These are phyloP conservation scores for Hypsibius dujardini DNA, from an alignment of 1,140 invertebrate genomes.

Conservation along the genomic window DNA sequence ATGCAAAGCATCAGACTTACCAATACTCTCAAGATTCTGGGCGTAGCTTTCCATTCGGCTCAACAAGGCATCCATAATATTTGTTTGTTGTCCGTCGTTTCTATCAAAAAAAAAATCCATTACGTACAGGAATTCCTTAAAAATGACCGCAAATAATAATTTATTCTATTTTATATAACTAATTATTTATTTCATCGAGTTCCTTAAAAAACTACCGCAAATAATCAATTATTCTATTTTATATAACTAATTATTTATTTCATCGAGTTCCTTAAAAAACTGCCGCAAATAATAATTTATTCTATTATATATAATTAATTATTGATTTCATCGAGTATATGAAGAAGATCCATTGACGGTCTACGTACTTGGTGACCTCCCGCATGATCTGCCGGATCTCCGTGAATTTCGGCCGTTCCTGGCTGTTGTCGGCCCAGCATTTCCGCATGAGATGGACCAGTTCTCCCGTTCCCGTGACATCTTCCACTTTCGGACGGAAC, in stretches of 20 bases:
- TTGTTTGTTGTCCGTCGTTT: conserved; percentile 41
- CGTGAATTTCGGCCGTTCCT: background rate
- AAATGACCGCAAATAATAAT: too few species aligned
- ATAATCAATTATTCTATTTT: too few species aligned
- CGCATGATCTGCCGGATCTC: background rate
- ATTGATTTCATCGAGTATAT: too few species aligned
- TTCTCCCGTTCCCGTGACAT: background rate
- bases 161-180: too few species aligned
- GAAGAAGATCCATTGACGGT: background rate
- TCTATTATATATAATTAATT: too few species aligned
- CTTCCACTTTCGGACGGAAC: background rate
- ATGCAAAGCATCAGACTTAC: conserved; percentile 34
- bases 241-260: too few species aligned
- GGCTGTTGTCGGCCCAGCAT: background rate
- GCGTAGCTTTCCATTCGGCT: conserved; percentile 88
- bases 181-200: too few species aligned
- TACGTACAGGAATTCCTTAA: too few species aligned
- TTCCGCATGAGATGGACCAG: background rate
- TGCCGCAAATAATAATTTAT: too few species aligned
- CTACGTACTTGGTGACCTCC: background rate
- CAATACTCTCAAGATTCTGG: conserved; percentile 55
- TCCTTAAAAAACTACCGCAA: too few species aligned
- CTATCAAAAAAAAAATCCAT: background rate
- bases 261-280: too few species aligned
- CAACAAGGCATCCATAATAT: conserved; percentile 87